These are phyloP conservation scores for Regulus satrapa DNA, from an alignment of 2,113 vertebrate species.

Conservation along the genomic window DNA sequence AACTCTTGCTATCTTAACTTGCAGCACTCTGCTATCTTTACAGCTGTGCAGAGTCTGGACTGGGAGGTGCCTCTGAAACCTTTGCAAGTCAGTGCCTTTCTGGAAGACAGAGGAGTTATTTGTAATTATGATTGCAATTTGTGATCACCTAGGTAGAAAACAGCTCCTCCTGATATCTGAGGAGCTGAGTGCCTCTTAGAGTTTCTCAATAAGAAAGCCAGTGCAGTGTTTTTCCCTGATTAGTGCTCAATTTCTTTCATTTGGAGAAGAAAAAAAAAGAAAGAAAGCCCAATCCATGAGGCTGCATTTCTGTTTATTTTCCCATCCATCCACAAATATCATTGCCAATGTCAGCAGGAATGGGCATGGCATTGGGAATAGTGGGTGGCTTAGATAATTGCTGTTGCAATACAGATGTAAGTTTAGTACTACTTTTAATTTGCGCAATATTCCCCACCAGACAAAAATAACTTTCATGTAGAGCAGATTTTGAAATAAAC, in stretches of 20 bases:
- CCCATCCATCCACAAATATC: not conserved
- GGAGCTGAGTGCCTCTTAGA: not conserved
- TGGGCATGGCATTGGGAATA: not conserved
- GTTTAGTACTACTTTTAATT: conserved; percentile 5
- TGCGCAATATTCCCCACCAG: not conserved
- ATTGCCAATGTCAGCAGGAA: not conserved
- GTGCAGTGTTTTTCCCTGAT: not conserved
- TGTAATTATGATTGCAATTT: not conserved
- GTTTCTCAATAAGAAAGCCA: not conserved
- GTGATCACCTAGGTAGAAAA: not conserved
- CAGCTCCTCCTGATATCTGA: not conserved
- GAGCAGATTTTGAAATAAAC: not conserved
- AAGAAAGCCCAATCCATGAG: not conserved
- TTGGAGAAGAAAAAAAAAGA: not conserved
- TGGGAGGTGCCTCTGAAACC: not conserved
- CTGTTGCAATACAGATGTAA: not conserved
- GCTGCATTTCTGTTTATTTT: not conserved
- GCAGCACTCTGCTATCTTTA: not conserved
- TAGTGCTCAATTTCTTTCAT: not conserved
- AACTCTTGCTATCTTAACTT: not conserved
- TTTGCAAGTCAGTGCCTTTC: not conserved
- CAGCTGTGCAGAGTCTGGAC: not conserved
- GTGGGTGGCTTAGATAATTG: not conserved
- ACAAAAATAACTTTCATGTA: not conserved
- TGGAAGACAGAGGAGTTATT: not conserved